A percentile compares a stretch with the other conserved stretches of the same genome.
phyloP scores from a whole-genome alignment of 2,888 invertebrate genomes.

The Seira sanloemensis region DNA sequence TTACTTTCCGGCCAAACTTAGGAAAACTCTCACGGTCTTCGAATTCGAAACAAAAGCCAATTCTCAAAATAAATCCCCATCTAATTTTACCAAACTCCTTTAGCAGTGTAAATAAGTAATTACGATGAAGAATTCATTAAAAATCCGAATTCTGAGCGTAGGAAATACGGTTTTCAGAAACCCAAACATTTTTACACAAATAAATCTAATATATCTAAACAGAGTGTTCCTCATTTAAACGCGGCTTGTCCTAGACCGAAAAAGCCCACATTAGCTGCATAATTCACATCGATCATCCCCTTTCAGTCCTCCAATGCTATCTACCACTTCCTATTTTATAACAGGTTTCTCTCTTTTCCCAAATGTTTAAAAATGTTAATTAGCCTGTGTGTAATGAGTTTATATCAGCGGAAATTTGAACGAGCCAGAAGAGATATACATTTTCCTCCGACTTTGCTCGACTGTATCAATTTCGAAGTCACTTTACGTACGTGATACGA shows the following conservation, averaged over 20 bases:
- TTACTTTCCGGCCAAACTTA: conserved; percentile 58
- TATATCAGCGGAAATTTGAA: conserved; percentile 63
- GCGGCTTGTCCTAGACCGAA: not conserved
- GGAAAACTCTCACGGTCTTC: conserved; percentile 55
- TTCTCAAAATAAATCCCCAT: not conserved
- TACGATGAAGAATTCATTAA: conserved; percentile 55
- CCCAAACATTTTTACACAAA: not conserved
- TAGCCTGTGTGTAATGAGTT: conserved; percentile 60
- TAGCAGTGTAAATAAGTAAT: conserved; percentile 58
- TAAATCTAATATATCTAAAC: not conserved
- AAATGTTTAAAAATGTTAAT: conserved; percentile 62
- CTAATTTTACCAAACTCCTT: not conserved
- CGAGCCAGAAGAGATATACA: conserved; percentile 9
- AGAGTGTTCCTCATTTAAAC: not conserved
- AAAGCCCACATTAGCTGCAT: conserved; percentile 40
- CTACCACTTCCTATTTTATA: conserved; percentile 50
- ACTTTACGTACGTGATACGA: not conserved
- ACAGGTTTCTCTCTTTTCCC: conserved; percentile 42
- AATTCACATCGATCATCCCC: conserved; percentile 46
- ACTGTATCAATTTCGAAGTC: not conserved
- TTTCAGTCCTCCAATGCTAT: too few relatives aligned
- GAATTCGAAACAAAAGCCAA: not conserved
- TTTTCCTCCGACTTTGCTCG: not conserved
- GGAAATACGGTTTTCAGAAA: too few relatives aligned
- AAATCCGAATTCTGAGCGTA: conserved; percentile 54